Percentiles rank a stretch among this genome's conserved stretches.
Conservation (phyloP, 2,797 vertebrate species). For the Myripristis jacobus region DNA sequence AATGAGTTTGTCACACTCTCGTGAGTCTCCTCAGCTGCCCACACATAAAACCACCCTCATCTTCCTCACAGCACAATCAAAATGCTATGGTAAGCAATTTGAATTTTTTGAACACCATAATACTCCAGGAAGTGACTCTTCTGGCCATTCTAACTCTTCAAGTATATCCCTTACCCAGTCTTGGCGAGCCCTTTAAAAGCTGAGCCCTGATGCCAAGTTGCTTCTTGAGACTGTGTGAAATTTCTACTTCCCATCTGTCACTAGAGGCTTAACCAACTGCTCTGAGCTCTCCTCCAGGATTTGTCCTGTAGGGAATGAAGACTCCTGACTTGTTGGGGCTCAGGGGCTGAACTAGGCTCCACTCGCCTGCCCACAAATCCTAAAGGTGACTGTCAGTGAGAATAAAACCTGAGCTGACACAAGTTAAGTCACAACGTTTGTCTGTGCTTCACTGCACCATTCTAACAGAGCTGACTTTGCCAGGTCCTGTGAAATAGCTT, state of each 20-base stretch:
- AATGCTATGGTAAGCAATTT: no score
- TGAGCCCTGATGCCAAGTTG: slow-evolving; percentile 66
- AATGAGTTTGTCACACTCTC: no score
- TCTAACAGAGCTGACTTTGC: neutral
- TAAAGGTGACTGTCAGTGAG: neutral
- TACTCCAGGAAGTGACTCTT: neutral
- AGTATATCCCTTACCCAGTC: slow-evolving; percentile 26
- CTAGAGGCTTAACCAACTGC: slow-evolving; percentile 62
- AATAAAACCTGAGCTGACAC: neutral
- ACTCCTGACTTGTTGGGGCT: slow-evolving; percentile 7
- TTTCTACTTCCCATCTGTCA: slow-evolving; percentile 70
- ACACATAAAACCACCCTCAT: no score
- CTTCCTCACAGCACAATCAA: no score
- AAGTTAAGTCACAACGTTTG: neutral
- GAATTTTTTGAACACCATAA: neutral
- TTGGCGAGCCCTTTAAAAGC: slow-evolving; percentile 61
- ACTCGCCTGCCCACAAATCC: slow-evolving; percentile 22
- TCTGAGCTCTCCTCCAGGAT: slow-evolving; percentile 40
- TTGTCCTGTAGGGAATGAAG: slow-evolving; percentile 29
- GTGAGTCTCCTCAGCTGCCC: no score
- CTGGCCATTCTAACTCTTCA: slow-evolving; percentile 16
- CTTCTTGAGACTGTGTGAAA: slow-evolving; percentile 45
- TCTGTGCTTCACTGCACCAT: neutral
- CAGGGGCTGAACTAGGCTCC: slow-evolving; percentile 17
- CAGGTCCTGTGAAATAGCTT: neutral